Percentiles rank a stretch among this genome's conserved stretches.
phyloP scores from a whole-genome alignment of 2,113 vertebrate genomes.

The Natator depressus region DNA sequence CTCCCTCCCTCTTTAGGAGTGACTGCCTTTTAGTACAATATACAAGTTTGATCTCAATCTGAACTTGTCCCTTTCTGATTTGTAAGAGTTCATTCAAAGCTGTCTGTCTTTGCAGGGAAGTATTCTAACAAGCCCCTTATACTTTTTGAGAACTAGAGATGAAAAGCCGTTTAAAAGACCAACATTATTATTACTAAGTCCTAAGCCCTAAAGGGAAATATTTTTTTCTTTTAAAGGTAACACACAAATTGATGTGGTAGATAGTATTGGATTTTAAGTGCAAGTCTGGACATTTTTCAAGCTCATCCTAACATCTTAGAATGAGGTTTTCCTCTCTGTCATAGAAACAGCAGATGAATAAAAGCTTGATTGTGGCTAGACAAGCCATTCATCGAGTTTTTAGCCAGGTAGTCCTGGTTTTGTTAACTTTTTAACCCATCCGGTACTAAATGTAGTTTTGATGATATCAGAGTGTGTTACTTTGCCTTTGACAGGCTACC shows the following conservation, averaged over 20 bases:
- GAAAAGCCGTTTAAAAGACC: rapidly evolving
- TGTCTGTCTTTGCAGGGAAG: rapidly evolving
- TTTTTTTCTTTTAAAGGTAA: neutral
- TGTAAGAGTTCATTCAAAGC: neutral
- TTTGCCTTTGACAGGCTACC: neutral
- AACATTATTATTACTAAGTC: neutral
- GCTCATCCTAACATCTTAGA: rapidly evolving
- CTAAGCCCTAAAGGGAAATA: slow-evolving; percentile 3
- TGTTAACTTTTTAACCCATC: no score
- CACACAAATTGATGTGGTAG: rapidly evolving
- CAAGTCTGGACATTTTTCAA: neutral
- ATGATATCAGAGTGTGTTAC: no score
- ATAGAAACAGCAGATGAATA: neutral
- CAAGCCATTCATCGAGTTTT: no score
- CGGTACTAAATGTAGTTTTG: no score
- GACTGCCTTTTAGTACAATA: rapidly evolving
- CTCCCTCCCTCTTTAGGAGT: rapidly evolving
- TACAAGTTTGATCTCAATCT: neutral
- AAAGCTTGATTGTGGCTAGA: neutral
- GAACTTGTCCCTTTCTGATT: neutral
- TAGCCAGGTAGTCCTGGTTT: no score
- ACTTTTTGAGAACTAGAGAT: rapidly evolving
- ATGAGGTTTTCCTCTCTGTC: neutral
- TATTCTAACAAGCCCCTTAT: neutral
- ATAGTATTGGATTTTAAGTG: neutral